Conservation (phyloP, 2,797 vertebrate species). For the Leptoclinus maculatus region DNA sequence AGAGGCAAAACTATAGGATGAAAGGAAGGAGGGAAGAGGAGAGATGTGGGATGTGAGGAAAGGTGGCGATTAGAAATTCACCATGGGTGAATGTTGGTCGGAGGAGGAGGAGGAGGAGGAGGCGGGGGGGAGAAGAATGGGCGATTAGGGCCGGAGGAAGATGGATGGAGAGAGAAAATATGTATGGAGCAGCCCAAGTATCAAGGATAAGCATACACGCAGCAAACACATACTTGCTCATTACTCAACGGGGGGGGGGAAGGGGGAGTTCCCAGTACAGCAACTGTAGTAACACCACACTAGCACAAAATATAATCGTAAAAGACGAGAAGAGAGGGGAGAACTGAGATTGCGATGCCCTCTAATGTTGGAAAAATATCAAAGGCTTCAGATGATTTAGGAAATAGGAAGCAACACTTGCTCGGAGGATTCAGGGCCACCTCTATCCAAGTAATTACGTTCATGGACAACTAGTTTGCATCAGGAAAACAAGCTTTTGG, state of each 20-base stretch:
- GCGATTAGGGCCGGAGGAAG: constrained; percentile 27
- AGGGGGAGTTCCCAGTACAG: constrained; percentile 2
- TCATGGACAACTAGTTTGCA: background rate
- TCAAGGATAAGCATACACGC: constrained; percentile 12
- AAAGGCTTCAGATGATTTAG: constrained; percentile 40
- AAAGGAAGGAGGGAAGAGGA: constrained; percentile 32
- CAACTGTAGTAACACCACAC: constrained; percentile 17
- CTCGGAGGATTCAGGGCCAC: constrained; percentile 2
- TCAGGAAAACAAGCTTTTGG: constrained; percentile 6
- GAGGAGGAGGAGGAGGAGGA: constrained; percentile 30
- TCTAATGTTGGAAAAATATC: constrained; percentile 30
- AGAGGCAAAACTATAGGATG: constrained; percentile 37
- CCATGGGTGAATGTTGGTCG: constrained; percentile 33
- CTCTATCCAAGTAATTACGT: constrained; percentile 15
- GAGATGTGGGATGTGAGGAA: constrained; percentile 44
- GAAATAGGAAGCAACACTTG: constrained; percentile 19
- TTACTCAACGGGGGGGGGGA: constrained; percentile 10
- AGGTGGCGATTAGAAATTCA: constrained; percentile 59
- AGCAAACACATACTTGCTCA: constrained; percentile 6
- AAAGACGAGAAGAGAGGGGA: background rate
- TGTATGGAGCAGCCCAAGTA: constrained; percentile 10
- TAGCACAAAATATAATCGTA: constrained; percentile 8
- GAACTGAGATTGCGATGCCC: constrained; percentile 28
- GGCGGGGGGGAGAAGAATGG: constrained; percentile 32
- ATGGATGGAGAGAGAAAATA: constrained; percentile 12